Percentiles rank a stretch among this genome's conserved stretches.
Evolutionary conservation across 2,797 vertebrate genomes (phyloP).

Genomic region (Cryptoprocta ferox): DNA sequence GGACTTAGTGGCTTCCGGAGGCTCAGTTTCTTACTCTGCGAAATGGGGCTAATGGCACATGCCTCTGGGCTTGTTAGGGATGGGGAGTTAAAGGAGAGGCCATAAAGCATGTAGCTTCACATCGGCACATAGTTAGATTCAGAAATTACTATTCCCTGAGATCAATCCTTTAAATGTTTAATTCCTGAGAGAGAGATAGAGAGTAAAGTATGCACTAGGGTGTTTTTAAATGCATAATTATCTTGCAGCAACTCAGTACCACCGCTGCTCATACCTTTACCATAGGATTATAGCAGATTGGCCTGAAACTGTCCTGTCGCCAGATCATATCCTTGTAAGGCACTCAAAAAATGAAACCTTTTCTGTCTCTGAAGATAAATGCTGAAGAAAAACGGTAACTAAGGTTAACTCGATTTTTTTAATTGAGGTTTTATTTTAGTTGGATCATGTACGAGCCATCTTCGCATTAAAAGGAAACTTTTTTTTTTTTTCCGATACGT

Average conservation of each 20-base stretch:
- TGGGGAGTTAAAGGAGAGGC: neutral
- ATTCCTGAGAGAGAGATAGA: neutral
- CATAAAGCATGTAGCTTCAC: neutral
- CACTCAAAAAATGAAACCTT: neutral
- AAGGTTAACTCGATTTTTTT: neutral
- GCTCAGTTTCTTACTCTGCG: neutral
- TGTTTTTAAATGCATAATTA: neutral
- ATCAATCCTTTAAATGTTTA: constrained; percentile 20
- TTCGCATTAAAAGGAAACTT: neutral
- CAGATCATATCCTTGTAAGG: neutral
- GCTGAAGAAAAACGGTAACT: neutral
- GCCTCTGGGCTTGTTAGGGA: neutral
- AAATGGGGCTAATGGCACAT: neutral
- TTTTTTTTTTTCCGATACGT: neutral
- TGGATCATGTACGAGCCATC: neutral
- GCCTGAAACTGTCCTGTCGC: neutral
- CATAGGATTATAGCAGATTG: neutral
- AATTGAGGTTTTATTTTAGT: constrained; percentile 32
- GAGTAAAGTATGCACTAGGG: neutral
- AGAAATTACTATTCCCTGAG: neutral
- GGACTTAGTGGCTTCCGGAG: neutral
- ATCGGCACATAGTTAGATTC: neutral
- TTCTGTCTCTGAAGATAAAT: constrained; percentile 7
- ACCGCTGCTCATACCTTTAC: neutral
- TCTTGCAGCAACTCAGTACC: neutral